These are phyloP conservation scores for Carduelis carduelis DNA, from an alignment of 2,797 vertebrate genomes.

Conservation along the genomic window DNA sequence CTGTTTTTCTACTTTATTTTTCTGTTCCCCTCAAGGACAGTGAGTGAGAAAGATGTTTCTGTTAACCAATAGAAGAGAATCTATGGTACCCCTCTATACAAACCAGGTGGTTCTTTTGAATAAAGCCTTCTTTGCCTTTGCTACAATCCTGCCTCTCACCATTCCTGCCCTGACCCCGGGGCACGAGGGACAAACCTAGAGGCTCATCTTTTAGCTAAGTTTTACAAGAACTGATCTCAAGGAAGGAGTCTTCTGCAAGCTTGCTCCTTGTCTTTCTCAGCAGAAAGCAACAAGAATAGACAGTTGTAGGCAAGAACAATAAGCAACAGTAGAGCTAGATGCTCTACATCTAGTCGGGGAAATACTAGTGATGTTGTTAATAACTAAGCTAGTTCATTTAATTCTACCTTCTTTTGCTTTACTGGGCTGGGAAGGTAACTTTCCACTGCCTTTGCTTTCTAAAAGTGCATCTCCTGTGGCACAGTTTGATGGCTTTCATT, in stretches of 20 bases:
- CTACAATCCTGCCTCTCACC: no score
- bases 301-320: not conserved
- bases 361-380: not conserved
- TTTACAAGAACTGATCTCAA: not conserved
- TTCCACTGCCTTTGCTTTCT: not conserved
- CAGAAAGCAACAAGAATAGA: not conserved
- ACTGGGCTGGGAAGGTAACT: not conserved
- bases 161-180: no score
- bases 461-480: not conserved
- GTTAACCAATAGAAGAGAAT: no score
- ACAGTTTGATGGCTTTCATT: not conserved
- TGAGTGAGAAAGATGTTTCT: no score
- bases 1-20: no score
- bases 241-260: not conserved
- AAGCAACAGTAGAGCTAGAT: not conserved
- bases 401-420: not conserved
- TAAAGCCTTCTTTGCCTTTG: no score
- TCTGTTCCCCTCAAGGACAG: no score
- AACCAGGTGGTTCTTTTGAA: no score
- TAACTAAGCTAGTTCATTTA: not conserved
- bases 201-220: not conserved
- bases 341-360: not conserved
- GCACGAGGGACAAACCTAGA: not conserved
- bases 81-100: no score
- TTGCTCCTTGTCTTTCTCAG: not conserved